phyloP scores from a whole-genome alignment of 2,888 invertebrate genomes.

The Epistrophella euchroma region DNA sequence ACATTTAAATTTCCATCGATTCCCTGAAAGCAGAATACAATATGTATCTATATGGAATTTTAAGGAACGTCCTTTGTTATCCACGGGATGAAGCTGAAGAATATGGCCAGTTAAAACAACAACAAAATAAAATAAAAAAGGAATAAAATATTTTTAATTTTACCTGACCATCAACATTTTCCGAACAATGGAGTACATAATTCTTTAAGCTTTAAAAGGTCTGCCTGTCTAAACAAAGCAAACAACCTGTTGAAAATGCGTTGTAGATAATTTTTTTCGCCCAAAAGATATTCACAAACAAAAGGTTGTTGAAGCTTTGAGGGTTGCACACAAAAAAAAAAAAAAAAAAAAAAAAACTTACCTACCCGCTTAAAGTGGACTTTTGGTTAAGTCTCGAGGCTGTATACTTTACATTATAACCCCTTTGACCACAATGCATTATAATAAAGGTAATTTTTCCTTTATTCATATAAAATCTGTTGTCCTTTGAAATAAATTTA shows the following conservation, averaged over 20 bases:
- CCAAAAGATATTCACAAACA: conserved; percentile 4
- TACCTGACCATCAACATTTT: conserved; percentile 11
- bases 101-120: neutral
- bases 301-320: conserved; percentile 23
- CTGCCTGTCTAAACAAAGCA: conserved; percentile 17
- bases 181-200: neutral
- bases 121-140: neutral
- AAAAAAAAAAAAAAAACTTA: neutral
- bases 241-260: conserved; percentile 15
- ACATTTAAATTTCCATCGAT: conserved; percentile 25
- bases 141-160: conserved; percentile 16
- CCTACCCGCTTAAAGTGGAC: neutral
- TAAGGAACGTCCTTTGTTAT: neutral
- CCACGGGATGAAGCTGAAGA: neutral
- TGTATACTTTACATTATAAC: neutral
- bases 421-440: conserved; percentile 20
- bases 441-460: neutral
- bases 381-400: conserved; percentile 17
- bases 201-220: conserved; percentile 11
- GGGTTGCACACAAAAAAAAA: neutral
- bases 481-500: conserved; percentile 2
- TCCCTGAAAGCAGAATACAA: neutral
- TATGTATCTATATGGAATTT: neutral
- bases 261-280: neutral
- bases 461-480: neutral